These are phyloP conservation scores for Sinocyclocheilus grahami DNA, from an alignment of 2,113 vertebrate species.

Conservation along the genomic window DNA sequence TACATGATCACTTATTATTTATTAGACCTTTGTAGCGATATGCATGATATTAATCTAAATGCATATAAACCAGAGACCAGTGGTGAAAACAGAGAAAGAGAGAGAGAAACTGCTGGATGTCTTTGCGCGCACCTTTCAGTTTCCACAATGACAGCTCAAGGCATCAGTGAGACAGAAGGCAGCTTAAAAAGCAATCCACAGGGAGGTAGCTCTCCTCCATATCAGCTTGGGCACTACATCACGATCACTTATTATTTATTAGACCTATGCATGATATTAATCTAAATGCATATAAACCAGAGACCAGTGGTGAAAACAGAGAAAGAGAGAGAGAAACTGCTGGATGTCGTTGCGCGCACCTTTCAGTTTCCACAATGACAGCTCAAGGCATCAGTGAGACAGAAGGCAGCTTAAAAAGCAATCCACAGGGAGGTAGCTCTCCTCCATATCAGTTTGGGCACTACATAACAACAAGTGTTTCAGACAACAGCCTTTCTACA, in stretches of 20 bases:
- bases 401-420: conserved; percentile 43
- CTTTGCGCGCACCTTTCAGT: conserved; percentile 27
- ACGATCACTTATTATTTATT: conserved; percentile 27
- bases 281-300: background rate
- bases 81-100: conserved; percentile 15
- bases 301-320: background rate
- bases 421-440: conserved; percentile 27
- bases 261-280: conserved; percentile 20
- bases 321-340: conserved; percentile 30
- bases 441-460: conserved; percentile 9
- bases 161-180: conserved; percentile 44
- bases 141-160: conserved; percentile 45
- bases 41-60: conserved; percentile 16
- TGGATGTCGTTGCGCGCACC: conserved; percentile 21
- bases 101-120: conserved; percentile 33
- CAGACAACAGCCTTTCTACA: background rate
- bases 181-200: conserved; percentile 34
- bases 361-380: conserved; percentile 42
- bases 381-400: conserved; percentile 44
- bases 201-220: conserved; percentile 28
- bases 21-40: conserved; percentile 31
- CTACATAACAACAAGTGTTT: conserved; percentile 29
- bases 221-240: too few species aligned
- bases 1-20: conserved; percentile 16
- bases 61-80: background rate